Evolutionary conservation across 2,797 vertebrate species (phyloP).

Genomic region (Lacerta agilis): DNA sequence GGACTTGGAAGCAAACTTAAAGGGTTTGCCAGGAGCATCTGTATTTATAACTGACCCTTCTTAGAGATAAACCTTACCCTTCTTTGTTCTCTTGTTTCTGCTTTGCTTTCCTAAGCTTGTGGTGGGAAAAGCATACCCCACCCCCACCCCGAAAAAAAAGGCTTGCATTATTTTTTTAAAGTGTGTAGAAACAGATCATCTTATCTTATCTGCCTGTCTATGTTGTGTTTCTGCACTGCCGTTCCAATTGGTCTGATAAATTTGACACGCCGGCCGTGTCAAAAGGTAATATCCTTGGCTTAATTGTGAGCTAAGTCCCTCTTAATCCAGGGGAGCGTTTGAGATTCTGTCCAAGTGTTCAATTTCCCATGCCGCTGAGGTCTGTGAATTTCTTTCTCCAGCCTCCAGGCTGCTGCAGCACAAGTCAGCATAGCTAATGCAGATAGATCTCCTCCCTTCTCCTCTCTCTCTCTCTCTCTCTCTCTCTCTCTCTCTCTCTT

Average conservation of each 20-base stretch:
- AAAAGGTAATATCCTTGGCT: slow-evolving; percentile 91
- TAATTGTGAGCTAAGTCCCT: slow-evolving; percentile 93
- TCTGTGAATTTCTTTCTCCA: slow-evolving; percentile 82
- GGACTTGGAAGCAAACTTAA: slow-evolving; percentile 20
- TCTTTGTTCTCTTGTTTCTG: slow-evolving; percentile 56
- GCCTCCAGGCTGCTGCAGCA: slow-evolving; percentile 85
- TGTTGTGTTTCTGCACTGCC: slow-evolving; percentile 64
- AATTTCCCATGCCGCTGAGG: slow-evolving; percentile 79
- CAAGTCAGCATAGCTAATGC: slow-evolving; percentile 89
- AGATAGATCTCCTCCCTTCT: slow-evolving; percentile 81
- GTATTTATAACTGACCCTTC: slow-evolving; percentile 32
- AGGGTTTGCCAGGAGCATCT: slow-evolving; percentile 9
- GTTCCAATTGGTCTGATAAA: slow-evolving; percentile 75
- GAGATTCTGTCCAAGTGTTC: slow-evolving; percentile 81
- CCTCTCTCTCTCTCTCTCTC: slow-evolving; percentile 25
- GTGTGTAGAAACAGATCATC: slow-evolving; percentile 37
- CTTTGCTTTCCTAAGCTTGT: slow-evolving; percentile 35
- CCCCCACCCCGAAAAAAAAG: no score
- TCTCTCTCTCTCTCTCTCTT: slow-evolving; percentile 46
- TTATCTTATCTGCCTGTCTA: slow-evolving; percentile 55
- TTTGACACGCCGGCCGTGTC: slow-evolving; percentile 71
- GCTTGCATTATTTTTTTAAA: no score
- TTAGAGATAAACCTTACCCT: slow-evolving; percentile 47
- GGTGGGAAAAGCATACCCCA: slow-evolving; percentile 12
- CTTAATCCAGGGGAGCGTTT: slow-evolving; percentile 91